These are phyloP conservation scores for Pantherophis alleghaniensis DNA, from an alignment of 2,797 vertebrate genomes.

Conservation along the genomic window DNA sequence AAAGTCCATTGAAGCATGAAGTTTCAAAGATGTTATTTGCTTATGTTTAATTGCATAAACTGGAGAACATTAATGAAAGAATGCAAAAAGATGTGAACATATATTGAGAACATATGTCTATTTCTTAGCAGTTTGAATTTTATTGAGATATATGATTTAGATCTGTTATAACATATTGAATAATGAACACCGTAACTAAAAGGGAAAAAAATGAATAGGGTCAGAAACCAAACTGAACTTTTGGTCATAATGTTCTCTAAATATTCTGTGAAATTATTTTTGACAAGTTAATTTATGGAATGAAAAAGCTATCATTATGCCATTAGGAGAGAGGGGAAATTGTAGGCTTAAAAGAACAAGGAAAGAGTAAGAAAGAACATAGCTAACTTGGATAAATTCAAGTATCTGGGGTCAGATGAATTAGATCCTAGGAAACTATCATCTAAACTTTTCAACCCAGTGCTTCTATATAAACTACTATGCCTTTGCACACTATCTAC, in stretches of 20 bases:
- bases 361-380: background rate
- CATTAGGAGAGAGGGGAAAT: background rate
- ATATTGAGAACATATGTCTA: background rate
- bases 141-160: background rate
- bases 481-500: background rate
- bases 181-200: background rate
- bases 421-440: background rate
- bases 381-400: background rate
- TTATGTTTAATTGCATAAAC: constrained; percentile 1
- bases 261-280: background rate
- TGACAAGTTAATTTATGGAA: background rate
- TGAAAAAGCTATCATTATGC: background rate
- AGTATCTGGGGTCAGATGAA: background rate
- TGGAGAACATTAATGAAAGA: background rate
- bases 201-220: background rate
- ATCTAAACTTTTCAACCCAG: background rate
- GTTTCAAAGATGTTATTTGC: background rate
- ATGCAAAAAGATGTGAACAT: background rate
- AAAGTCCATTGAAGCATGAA: background rate
- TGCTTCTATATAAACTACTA: background rate
- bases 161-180: background rate
- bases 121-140: background rate
- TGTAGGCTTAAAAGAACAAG: background rate
- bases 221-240: background rate
- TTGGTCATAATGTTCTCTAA: background rate